Evolutionary conservation across 92 coral and sea anemone species (phyloP).

Genomic region (Actinostola sp.): DNA sequence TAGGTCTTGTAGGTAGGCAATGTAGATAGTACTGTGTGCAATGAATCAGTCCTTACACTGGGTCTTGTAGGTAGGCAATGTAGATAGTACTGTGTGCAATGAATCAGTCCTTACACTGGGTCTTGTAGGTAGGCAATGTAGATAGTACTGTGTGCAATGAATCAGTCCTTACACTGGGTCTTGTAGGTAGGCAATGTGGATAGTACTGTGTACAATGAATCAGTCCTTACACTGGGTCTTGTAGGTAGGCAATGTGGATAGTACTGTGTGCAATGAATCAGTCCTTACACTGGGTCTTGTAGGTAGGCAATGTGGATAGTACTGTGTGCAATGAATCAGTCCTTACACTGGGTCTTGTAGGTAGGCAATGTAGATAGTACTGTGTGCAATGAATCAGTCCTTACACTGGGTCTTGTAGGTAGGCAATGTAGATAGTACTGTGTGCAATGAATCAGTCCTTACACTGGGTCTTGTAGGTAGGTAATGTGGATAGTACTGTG

Average conservation of each 20-base stretch:
- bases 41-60: conserved; percentile 74
- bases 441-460: conserved; percentile 62
- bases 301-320: too few species aligned
- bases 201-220: conserved; percentile 67
- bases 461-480: conserved; percentile 91
- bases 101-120: conserved; percentile 81
- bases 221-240: conserved; percentile 81
- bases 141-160: conserved; percentile 72
- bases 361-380: too few species aligned
- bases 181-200: too few species aligned
- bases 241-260: too few species aligned
- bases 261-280: conserved; percentile 63
- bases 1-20: too few species aligned
- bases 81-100: too few species aligned
- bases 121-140: too few species aligned
- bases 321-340: conserved; percentile 67
- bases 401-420: conserved; percentile 90
- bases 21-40: too few species aligned
- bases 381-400: conserved; percentile 63
- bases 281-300: conserved; percentile 85
- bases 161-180: conserved; percentile 75
- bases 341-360: conserved; percentile 84
- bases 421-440: too few species aligned
- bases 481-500: too few species aligned
- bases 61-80: too few species aligned